Evolutionary conservation across 2,888 invertebrate species (phyloP).

Genomic region (Monopis laevigella): DNA sequence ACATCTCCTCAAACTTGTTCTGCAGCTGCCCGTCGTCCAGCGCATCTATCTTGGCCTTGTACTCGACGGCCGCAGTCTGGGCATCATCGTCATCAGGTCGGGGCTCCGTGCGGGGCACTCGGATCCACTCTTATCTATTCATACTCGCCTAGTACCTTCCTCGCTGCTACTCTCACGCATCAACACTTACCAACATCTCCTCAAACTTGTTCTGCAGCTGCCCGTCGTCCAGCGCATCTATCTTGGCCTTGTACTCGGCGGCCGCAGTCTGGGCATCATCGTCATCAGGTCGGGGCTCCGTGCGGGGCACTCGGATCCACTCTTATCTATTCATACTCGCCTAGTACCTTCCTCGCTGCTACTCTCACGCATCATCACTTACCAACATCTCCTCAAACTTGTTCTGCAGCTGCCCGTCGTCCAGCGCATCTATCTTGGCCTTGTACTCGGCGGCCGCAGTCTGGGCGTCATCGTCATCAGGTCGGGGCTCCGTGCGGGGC

Average conservation of each 20-base stretch:
- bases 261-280: slow-evolving; percentile 33
- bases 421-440: slow-evolving; percentile 70
- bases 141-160: no score
- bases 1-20: slow-evolving; percentile 80
- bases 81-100: slow-evolving; percentile 63
- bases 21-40: slow-evolving; percentile 77
- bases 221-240: slow-evolving; percentile 73
- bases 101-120: slow-evolving; percentile 71
- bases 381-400: slow-evolving; percentile 87
- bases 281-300: slow-evolving; percentile 69
- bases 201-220: slow-evolving; percentile 80
- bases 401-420: slow-evolving; percentile 74
- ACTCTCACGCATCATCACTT: no score
- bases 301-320: slow-evolving; percentile 68
- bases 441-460: slow-evolving; percentile 48
- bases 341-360: no score
- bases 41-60: slow-evolving; percentile 68
- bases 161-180: no score
- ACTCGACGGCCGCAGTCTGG: slow-evolving; percentile 36
- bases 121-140: no score
- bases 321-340: no score
- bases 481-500: slow-evolving; percentile 70
- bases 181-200: slow-evolving; percentile 86
- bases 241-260: slow-evolving; percentile 61
- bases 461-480: slow-evolving; percentile 53